These are phyloP conservation scores for Amia ocellicauda DNA, from an alignment of 2,113 vertebrate species.

Conservation along the genomic window DNA sequence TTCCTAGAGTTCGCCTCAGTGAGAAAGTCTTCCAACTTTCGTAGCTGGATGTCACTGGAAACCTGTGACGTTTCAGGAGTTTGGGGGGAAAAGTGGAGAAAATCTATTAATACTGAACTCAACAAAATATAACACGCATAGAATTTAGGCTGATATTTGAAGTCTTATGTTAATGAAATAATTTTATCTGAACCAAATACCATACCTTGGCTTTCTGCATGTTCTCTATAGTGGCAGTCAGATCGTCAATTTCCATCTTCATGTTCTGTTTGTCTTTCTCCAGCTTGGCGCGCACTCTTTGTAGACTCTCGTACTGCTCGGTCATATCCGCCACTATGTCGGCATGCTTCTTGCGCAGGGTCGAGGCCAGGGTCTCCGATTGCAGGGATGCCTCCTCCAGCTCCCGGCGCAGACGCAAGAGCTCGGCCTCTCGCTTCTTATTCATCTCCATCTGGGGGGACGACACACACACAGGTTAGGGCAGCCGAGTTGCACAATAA, in stretches of 20 bases:
- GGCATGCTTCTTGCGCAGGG: constrained; percentile 61
- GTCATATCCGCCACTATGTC: constrained; percentile 59
- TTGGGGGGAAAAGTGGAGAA: not conserved
- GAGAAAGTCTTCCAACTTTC: constrained; percentile 69
- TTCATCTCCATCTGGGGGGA: constrained; percentile 64
- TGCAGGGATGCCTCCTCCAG: constrained; percentile 66
- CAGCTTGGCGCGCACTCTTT: constrained; percentile 64
- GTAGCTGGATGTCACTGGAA: constrained; percentile 59
- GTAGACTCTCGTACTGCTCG: constrained; percentile 69
- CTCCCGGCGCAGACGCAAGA: constrained; percentile 66
- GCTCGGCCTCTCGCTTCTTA: constrained; percentile 70
- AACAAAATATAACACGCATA: not conserved
- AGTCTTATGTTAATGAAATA: no score
- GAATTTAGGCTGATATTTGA: no score
- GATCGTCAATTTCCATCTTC: constrained; percentile 67
- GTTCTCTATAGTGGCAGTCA: constrained; percentile 55
- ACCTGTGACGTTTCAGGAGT: constrained; percentile 40
- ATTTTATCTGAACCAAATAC: not conserved
- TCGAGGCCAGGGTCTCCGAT: constrained; percentile 51
- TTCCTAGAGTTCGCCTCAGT: constrained; percentile 59
- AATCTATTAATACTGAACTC: no score
- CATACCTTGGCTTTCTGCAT: constrained; percentile 70
- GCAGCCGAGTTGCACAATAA: no score
- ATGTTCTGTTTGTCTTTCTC: constrained; percentile 75
- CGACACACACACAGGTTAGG: no score